Conservation (phyloP, 2,113 vertebrate genomes). For the Heliornis fulica region DNA sequence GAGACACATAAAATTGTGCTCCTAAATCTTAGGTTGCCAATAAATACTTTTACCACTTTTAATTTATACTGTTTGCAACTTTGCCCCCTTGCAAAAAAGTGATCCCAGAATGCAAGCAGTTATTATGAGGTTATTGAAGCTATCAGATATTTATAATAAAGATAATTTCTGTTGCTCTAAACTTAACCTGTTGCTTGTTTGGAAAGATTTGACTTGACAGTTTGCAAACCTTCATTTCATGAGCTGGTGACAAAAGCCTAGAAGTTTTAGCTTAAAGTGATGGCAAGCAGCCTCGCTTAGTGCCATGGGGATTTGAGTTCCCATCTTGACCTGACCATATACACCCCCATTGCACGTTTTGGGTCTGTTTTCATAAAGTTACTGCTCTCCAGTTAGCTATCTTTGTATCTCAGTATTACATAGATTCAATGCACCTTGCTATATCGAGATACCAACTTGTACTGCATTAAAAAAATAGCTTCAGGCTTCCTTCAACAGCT, state of each 20-base stretch:
- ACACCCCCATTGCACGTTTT: background rate
- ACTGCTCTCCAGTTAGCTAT: background rate
- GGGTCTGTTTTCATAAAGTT: background rate
- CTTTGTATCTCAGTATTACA: background rate
- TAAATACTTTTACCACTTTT: constrained; percentile 52
- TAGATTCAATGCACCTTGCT: background rate
- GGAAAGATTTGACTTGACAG: background rate
- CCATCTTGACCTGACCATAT: background rate
- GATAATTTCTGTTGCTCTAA: background rate
- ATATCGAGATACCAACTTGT: background rate
- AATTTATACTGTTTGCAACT: background rate
- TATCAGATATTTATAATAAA: background rate
- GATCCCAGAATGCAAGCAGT: background rate
- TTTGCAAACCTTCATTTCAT: background rate
- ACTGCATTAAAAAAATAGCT: background rate
- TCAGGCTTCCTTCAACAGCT: background rate
- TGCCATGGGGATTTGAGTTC: background rate
- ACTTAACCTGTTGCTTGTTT: background rate
- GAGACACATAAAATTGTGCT: constrained; percentile 69
- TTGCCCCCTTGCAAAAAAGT: background rate
- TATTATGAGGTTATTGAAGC: background rate
- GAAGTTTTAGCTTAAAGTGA: background rate
- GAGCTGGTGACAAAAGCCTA: background rate
- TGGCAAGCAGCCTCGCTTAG: background rate
- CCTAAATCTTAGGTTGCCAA: constrained; percentile 31